These are phyloP conservation scores for Apodemus speciosus DNA, from an alignment of 2,113 vertebrate genomes.

Conservation along the genomic window DNA sequence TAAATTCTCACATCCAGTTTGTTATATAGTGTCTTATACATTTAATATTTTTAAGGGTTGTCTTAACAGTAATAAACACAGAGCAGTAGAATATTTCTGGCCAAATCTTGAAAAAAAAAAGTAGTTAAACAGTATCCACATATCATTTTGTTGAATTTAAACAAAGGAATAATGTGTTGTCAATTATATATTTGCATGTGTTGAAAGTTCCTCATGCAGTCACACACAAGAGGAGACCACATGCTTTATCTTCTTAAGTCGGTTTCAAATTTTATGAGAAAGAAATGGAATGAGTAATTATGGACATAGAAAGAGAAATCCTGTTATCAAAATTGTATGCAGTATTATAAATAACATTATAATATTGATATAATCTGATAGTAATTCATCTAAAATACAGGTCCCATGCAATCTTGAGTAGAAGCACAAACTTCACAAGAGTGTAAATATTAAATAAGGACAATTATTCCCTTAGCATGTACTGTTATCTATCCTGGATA, in stretches of 20 bases:
- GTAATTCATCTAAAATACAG: background rate
- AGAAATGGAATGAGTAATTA: background rate
- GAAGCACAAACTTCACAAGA: background rate
- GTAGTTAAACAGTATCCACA: too few relatives aligned
- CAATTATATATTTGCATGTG: background rate
- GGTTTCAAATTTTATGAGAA: background rate
- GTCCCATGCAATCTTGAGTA: background rate
- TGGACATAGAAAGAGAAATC: background rate
- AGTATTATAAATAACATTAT: background rate
- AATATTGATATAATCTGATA: background rate
- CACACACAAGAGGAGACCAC: background rate
- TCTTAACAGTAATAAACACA: background rate
- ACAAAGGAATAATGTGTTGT: background rate
- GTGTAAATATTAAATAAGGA: background rate
- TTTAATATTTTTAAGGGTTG: background rate
- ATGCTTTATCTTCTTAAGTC: background rate
- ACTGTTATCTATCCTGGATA: background rate
- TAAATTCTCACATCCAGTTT: background rate
- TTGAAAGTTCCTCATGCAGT: background rate
- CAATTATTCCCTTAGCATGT: background rate
- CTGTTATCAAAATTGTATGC: background rate
- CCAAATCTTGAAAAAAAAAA: background rate
- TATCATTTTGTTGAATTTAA: background rate
- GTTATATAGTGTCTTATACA: background rate
- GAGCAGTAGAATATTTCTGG: background rate